A percentile compares a stretch with the other conserved stretches of the same genome.
Evolutionary conservation across 2,888 invertebrate genomes (phyloP).

Genomic region (Urechis unicinctus): DNA sequence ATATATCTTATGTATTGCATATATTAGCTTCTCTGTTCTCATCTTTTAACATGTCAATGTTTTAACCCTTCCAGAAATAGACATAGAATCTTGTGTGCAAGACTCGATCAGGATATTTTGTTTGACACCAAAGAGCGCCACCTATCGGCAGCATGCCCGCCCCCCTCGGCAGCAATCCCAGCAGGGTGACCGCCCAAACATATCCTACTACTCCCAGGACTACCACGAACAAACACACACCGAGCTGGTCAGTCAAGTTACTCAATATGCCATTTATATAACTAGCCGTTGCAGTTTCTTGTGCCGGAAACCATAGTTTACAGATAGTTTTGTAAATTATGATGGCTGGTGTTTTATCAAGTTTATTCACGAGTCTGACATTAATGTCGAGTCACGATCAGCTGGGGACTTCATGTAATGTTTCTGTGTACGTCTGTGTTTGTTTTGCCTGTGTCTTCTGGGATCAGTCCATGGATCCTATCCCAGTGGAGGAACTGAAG

Average conservation of each 20-base stretch:
- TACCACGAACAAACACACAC: slow-evolving; percentile 36
- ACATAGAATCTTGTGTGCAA: slow-evolving; percentile 85
- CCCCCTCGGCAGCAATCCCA: not conserved
- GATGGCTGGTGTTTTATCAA: too few species aligned
- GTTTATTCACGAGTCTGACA: too few species aligned
- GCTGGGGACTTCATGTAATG: too few species aligned
- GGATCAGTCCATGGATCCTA: slow-evolving; percentile 63
- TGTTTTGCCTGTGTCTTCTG: too few species aligned
- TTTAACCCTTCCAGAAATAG: slow-evolving; percentile 63
- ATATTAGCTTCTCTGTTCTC: too few species aligned
- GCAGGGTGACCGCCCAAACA: slow-evolving; percentile 25
- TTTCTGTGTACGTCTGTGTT: too few species aligned
- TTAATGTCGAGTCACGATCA: too few species aligned
- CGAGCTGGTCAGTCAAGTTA: slow-evolving; percentile 37
- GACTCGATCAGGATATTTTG: slow-evolving; percentile 81
- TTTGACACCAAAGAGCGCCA: slow-evolving; percentile 80
- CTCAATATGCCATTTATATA: too few species aligned
- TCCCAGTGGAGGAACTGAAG: slow-evolving; percentile 65
- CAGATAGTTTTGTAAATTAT: too few species aligned
- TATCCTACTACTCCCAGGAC: slow-evolving; percentile 41
- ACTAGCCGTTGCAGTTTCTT: not conserved
- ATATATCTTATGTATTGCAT: too few species aligned
- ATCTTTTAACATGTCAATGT: too few species aligned
- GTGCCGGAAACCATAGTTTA: too few species aligned
- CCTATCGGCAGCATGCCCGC: slow-evolving; percentile 68